Evolutionary conservation across 1,140 invertebrate genomes (phyloP), one percentile per base, ranked within the genome.

Genomic region (Cecropterus lyciades): DNA sequence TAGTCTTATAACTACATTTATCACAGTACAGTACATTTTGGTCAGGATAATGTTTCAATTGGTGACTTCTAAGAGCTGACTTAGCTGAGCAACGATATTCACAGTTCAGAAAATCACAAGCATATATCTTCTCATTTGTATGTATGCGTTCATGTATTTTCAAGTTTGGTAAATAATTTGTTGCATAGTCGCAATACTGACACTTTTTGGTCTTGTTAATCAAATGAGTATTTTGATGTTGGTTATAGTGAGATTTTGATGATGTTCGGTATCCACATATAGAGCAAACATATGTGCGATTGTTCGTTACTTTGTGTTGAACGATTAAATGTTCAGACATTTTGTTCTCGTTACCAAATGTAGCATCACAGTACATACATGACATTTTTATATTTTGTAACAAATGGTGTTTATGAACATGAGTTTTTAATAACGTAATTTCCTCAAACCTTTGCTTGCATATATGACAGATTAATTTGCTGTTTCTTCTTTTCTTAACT

Each of bases 1-100:
- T 69, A 11, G 82, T 85, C 11, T 69, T 76, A 69, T 85, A 85
- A 59, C 59, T 76, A 56, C 82, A 85, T 72, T 80, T 74, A 66
- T 83, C 74, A 71, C 71, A 73, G 30, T 67, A 71, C 0, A 73
- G 17, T 65, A 76, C 67, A 65, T 82, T 75, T 20, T 74, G 56
- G 7, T 79, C 65, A 0, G 66, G 77, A 65, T 71, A 64, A 67
- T 84, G 81, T 63, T 75, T 78, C 30, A 82, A 65, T 30, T 56
- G 13, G 56, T 84, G 79, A 52, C 69, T 78, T 9, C 57, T 70
- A 10, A 85, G 70, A 0, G 70, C 76, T 3, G 80, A 76, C 37
- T 72, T 76, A 0, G 78, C 62, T 14, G 63, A 24, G 56, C 73
- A 76, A 2, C 20, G 46, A 37, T 82, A 84, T 3, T 11, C 30